Base-by-base conservation (phyloP, 2,113 vertebrate genomes). In the Oreochromis aureus region DNA sequence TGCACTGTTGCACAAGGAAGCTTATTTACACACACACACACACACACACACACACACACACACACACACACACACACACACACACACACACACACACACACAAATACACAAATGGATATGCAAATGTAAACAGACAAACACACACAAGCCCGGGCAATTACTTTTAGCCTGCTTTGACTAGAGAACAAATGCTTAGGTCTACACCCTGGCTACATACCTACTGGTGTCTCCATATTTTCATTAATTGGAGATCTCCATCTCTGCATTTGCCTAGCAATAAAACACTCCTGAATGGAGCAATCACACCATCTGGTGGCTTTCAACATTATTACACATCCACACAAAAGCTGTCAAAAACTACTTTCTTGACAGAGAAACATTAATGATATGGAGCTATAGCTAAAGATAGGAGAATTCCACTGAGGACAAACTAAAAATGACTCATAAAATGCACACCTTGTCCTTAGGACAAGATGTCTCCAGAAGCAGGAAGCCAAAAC, bases 241-340 rank as follows among this genome's bases (percentile, higher is more conserved):
- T 82, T 79, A 81, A 48, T 58, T 66, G 71, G 27, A 34, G 30
- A 86, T 88, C 63, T 56, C 79, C 30, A 80, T 41, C 16, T 61
- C 55, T 58, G 30, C 30, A 19, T 27, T 84, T 9, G 6, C 7
- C 82, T 32, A 34, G 10, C 10, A n/a, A 39, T 34, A 76, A 41
- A 9, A 30, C 19, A 12, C 11, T 80, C 11, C 55, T 78, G 11
- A 81, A 79, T 94, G 86, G 95, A 94, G 76, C 87, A 86, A 90
- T 94, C 22, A 59, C 89, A 84, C 94, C 95, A 94, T 90, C 95
- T 95, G 82, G 91, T 95, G 95, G 94, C 27, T 39, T 22, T 13
- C 30, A 1, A 32, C n/a, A 34, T 7, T 10, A 91, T 86, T 92
- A 88, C 94, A 92, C 10, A 24, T 41, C 32, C 32, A 66, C 32